These are phyloP conservation scores for Chaunax sp. DNA, from an alignment of 2,797 vertebrate species.

Conservation along the genomic window DNA sequence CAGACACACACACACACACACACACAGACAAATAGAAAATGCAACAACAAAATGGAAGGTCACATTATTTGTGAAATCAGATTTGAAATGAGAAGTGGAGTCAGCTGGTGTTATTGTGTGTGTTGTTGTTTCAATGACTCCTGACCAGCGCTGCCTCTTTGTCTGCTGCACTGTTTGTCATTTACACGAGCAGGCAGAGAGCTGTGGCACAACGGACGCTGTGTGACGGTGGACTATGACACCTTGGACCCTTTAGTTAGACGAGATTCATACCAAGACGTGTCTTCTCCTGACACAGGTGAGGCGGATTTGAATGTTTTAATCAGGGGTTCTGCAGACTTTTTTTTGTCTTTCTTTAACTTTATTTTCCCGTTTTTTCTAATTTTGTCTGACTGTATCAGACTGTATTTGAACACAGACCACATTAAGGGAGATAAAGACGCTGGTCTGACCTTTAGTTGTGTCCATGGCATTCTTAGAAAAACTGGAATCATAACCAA, in stretches of 20 bases:
- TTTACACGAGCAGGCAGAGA: slow-evolving; percentile 79
- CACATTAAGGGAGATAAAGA: too few species aligned
- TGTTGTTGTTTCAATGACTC: slow-evolving; percentile 45
- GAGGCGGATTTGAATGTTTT: not conserved
- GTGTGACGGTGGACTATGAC: slow-evolving; percentile 87
- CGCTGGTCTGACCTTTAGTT: too few species aligned
- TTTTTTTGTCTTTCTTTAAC: slow-evolving; percentile 13
- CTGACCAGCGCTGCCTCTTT: slow-evolving; percentile 42
- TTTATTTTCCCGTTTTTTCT: slow-evolving; percentile 21
- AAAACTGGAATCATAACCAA: too few species aligned
- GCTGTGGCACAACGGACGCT: slow-evolving; percentile 79
- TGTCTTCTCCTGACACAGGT: slow-evolving; percentile 81
- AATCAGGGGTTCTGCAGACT: not conserved
- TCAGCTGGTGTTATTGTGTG: slow-evolving; percentile 19
- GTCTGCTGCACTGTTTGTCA: slow-evolving; percentile 34
- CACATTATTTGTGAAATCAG: slow-evolving; percentile 1
- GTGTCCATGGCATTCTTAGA: too few species aligned
- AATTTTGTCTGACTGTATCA: slow-evolving; percentile 11
- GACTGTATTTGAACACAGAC: too few species aligned
- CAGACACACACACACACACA: slow-evolving; percentile 8
- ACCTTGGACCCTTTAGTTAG: slow-evolving; percentile 88
- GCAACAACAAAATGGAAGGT: slow-evolving; percentile 1
- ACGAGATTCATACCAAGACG: slow-evolving; percentile 88
- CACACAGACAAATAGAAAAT: not conserved
- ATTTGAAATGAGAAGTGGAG: slow-evolving; percentile 4